Conservation (phyloP, 1,140 invertebrate genomes). For the Drosophila sproati region DNA sequence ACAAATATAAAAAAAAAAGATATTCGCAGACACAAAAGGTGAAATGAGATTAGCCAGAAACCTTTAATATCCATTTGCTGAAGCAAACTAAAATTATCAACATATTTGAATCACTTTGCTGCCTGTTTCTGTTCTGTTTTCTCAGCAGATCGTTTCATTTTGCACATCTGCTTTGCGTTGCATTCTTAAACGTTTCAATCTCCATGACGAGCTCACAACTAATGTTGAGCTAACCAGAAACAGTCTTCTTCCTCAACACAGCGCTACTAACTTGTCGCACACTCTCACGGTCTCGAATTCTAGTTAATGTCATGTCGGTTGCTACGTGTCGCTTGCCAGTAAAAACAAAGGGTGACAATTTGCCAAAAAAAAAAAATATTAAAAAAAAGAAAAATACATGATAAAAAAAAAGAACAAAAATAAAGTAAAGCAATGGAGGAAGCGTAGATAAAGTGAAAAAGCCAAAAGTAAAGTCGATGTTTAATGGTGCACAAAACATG, state of each 20-base stretch:
- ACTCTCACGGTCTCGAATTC: constrained; percentile 12
- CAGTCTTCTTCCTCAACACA: constrained; percentile 1
- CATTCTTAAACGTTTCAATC: constrained; percentile 3
- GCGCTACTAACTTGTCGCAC: neutral
- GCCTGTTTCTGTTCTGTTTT: neutral
- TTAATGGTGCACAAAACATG: constrained; percentile 54
- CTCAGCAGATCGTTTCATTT: neutral
- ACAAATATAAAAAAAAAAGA: no score
- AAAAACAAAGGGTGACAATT: constrained; percentile 34
- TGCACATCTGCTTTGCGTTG: no score
- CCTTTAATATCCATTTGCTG: no score
- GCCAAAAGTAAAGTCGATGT: constrained; percentile 50
- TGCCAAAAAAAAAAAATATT: constrained; percentile 26
- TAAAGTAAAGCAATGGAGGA: no score
- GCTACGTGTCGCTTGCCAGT: constrained; percentile 32
- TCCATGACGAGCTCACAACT: neutral
- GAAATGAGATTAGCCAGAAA: no score
- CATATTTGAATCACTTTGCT: no score
- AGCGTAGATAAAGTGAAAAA: constrained; percentile 10
- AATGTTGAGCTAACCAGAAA: constrained; percentile 13
- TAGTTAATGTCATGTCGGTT: constrained; percentile 37
- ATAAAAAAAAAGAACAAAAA: neutral
- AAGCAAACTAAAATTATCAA: no score
- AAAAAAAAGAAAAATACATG: neutral
- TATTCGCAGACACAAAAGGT: no score